Conservation (phyloP, 2,113 vertebrate genomes). For the Dipodomys merriami region DNA sequence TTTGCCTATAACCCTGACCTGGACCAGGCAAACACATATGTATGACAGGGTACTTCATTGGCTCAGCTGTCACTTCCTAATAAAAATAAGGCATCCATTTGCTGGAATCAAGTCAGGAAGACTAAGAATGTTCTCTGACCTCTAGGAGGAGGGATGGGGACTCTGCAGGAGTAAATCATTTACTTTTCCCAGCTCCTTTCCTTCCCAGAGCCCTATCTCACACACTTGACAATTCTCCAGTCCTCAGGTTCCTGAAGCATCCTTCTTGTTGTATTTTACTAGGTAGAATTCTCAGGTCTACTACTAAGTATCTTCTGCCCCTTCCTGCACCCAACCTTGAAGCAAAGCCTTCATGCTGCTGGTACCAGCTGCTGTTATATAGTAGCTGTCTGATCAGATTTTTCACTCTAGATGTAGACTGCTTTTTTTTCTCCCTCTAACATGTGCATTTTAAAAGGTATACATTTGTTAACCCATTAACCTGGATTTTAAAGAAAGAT, state of each 20-base stretch:
- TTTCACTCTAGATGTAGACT: not conserved
- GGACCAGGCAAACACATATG: not conserved
- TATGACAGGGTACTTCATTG: too few species aligned
- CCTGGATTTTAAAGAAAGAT: slow-evolving; percentile 23
- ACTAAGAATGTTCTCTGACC: not conserved
- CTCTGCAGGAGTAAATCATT: not conserved
- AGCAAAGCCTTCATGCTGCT: not conserved
- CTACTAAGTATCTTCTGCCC: not conserved
- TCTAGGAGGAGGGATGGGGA: not conserved
- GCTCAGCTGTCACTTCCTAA: not conserved
- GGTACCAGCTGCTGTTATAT: not conserved
- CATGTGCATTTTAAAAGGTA: not conserved
- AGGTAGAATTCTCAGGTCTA: not conserved
- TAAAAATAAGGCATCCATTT: not conserved
- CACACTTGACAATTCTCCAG: not conserved
- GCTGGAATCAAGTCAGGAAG: slow-evolving; percentile 28
- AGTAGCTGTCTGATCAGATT: not conserved
- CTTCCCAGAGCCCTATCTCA: not conserved
- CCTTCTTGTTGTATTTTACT: not conserved
- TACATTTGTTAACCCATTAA: not conserved
- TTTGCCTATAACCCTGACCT: not conserved
- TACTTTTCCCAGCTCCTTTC: not conserved
- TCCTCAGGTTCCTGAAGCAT: not conserved
- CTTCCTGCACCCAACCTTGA: not conserved
- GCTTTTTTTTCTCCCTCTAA: not conserved